Evolutionary conservation across 2,113 vertebrate genomes (phyloP), one percentile per base, ranked within the genome.

Genomic region (Noctilio leporinus): DNA sequence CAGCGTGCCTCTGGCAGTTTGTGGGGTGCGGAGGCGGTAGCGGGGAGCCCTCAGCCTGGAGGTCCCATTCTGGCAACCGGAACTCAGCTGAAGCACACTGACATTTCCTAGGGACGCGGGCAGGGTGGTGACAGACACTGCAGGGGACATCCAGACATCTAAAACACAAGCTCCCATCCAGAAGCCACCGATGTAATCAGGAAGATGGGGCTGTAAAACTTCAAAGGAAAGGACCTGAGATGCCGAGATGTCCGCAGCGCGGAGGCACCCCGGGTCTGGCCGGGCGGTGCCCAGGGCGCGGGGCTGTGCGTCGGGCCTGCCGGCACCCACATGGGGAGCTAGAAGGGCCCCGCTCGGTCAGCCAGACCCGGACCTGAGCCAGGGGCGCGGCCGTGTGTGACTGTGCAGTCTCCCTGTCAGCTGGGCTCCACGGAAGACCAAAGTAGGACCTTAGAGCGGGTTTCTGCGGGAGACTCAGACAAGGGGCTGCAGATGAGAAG

Each of bases 211-310:
- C 33, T 12, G 49, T 7, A 28, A 9, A 35, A 40, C 91, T 89
- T 96, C 94, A 94, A 94, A 95, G 88, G 70, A 69, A 40, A 85
- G 67, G 33, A 49, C 6, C 1, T 10, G 49, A 35, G 91, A 94
- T 96, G 93, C 93, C 91, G 7, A 88, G 95, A 96, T 96, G 97
- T 96, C 96, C 96, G 93, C 22, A 62, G 59, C 19, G 8, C 4
- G 0, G 0, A 26, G 90, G n/a, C 11, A 4, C 83, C 24, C 72
- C 7, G 53, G 17, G 73, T 96, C 81, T 88, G 70, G 22, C 45
- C 14, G 86, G 53, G 73, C 15, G 49, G 38, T 7, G 1, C 84
- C 69, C 45, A 49, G 38, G 3, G 0, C 19, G 0, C 33, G 0
- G 0, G 77, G 43, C 87, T 47, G 38, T 2, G 38, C n/a, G 10